Conservation (phyloP, 2,113 vertebrate genomes). For the Cairina moschata region DNA sequence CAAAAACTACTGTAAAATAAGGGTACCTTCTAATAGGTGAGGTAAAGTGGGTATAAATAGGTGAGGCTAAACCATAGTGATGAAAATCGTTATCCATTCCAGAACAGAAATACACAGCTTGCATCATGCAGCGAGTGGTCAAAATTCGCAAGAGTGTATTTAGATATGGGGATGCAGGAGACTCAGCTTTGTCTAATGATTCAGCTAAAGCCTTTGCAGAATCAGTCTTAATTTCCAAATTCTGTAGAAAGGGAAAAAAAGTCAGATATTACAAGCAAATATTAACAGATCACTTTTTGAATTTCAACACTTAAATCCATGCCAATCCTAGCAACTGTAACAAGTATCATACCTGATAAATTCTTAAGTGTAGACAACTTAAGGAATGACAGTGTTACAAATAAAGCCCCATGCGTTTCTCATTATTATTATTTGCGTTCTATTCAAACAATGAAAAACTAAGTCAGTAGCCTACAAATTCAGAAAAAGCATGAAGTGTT, state of each 20-base stretch:
- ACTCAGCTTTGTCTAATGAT: constrained; percentile 87
- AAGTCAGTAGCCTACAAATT: neutral
- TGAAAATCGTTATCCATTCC: constrained; percentile 97
- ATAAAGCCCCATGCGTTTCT: neutral
- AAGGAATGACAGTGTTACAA: neutral
- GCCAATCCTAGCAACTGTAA: neutral
- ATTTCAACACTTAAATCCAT: neutral
- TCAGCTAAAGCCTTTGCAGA: constrained; percentile 95
- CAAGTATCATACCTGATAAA: neutral
- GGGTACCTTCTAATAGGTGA: constrained; percentile 95
- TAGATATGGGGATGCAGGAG: constrained; percentile 85
- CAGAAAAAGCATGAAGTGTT: neutral
- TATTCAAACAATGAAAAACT: neutral
- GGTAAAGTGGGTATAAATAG: constrained; percentile 98
- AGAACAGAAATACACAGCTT: constrained; percentile 97
- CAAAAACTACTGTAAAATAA: neutral
- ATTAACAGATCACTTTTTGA: neutral
- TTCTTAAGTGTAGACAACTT: neutral
- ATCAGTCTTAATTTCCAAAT: constrained; percentile 88
- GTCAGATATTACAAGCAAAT: neutral
- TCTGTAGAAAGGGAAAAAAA: constrained; percentile 64
- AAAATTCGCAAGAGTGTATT: constrained; percentile 94
- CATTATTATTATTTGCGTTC: neutral
- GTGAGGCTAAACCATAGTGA: constrained; percentile 95
- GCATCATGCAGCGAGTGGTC: constrained; percentile 99